Percentiles rank a stretch among this genome's conserved stretches.
Evolutionary conservation across 2,113 vertebrate genomes (phyloP).

Genomic region (Lycaon pictus): DNA sequence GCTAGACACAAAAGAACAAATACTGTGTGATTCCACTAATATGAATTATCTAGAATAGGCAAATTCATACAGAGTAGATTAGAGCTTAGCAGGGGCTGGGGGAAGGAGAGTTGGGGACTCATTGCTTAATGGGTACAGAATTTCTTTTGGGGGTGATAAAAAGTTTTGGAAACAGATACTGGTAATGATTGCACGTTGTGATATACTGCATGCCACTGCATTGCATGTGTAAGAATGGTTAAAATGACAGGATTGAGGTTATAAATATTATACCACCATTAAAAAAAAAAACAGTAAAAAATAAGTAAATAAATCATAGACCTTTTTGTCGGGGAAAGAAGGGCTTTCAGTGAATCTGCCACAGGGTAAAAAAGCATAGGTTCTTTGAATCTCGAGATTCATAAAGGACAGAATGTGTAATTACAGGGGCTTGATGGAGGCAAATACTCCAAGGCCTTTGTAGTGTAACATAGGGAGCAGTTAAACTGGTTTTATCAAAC

Average conservation of each 20-base stretch:
- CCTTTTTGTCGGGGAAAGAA: neutral
- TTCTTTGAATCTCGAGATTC: neutral
- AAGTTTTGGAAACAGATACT: neutral
- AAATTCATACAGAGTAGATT: neutral
- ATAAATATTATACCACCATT: neutral
- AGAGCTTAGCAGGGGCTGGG: neutral
- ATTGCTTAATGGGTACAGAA: neutral
- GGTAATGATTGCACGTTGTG: neutral
- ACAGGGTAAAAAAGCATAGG: neutral
- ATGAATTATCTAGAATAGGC: neutral
- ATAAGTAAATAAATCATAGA: neutral
- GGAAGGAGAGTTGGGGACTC: neutral
- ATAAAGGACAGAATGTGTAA: neutral
- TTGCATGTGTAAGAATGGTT: neutral
- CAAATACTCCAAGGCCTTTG: neutral
- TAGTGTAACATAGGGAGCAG: neutral
- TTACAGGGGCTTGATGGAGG: neutral
- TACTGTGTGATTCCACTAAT: neutral
- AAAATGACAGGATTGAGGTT: neutral
- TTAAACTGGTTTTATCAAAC: constrained; percentile 6
- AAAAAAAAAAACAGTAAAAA: neutral
- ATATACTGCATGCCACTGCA: neutral
- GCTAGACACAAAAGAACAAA: neutral
- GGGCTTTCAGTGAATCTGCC: neutral
- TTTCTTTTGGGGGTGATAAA: neutral